Evolutionary conservation across 2,113 vertebrate genomes (phyloP).

Genomic region (Plestiodon gilberti): DNA sequence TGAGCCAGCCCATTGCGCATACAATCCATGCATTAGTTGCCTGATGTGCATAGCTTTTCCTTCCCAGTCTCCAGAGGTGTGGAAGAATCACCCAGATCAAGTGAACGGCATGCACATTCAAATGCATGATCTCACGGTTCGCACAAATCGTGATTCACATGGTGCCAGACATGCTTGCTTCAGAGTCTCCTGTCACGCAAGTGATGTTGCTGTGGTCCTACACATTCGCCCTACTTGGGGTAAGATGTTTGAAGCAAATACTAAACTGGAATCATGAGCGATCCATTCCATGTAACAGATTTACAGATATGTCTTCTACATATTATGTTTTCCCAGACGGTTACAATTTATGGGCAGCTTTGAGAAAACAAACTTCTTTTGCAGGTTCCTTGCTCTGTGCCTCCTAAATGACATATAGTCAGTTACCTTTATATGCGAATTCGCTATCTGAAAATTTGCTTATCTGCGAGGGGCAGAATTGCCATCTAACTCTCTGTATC

Average conservation of each 20-base stretch:
- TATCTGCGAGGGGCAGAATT: too few relatives aligned
- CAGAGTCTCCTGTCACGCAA: neutral
- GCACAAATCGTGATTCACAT: neutral
- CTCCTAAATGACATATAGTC: slow-evolving; percentile 39
- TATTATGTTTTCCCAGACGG: slow-evolving; percentile 8
- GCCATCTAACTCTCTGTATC: too few relatives aligned
- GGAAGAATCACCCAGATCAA: neutral
- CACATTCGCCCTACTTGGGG: neutral
- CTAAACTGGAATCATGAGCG: neutral
- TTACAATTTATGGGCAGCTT: slow-evolving; percentile 58
- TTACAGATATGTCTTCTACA: neutral
- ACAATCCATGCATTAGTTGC: neutral
- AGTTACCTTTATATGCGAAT: too few relatives aligned
- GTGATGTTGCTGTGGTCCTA: neutral
- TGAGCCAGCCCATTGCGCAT: too few relatives aligned
- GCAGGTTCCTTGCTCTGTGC: neutral
- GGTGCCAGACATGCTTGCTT: neutral
- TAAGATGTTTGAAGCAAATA: neutral
- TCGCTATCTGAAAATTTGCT: too few relatives aligned
- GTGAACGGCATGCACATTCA: neutral
- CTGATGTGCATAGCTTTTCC: neutral
- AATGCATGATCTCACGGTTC: neutral
- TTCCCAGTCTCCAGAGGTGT: neutral
- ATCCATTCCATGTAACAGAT: neutral
- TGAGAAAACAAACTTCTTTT: slow-evolving; percentile 22